These are phyloP conservation scores for Diorhabda sublineata DNA, from an alignment of 1,140 invertebrate genomes.

Conservation along the genomic window DNA sequence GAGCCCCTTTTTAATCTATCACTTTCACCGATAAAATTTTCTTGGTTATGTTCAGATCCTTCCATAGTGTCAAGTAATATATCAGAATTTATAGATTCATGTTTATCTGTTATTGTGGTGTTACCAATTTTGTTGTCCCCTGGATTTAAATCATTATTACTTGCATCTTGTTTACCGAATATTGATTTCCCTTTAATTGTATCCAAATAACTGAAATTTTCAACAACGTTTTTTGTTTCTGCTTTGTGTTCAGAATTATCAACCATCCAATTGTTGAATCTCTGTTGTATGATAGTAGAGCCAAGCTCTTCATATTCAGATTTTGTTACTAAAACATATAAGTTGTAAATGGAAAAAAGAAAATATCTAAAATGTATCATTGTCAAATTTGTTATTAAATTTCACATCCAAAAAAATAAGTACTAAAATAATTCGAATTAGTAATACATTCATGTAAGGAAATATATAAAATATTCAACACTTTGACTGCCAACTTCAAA, in stretches of 20 bases:
- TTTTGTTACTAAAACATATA: constrained; percentile 62
- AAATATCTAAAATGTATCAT: too few species aligned
- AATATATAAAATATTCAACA: too few species aligned
- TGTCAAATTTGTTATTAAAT: too few species aligned
- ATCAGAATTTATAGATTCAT: neutral
- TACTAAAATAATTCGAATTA: too few species aligned
- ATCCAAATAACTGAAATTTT: constrained; percentile 22
- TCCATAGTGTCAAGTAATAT: neutral
- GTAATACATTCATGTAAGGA: too few species aligned
- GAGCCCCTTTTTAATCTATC: neutral
- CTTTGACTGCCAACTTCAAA: too few species aligned
- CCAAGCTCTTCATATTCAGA: constrained; percentile 89
- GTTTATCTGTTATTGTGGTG: neutral
- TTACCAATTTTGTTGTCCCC: neutral
- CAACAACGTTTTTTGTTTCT: constrained; percentile 8
- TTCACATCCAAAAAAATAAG: too few species aligned
- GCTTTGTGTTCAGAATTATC: constrained; percentile 21
- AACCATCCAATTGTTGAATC: constrained; percentile 39
- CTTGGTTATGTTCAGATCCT: neutral
- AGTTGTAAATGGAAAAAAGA: too few species aligned
- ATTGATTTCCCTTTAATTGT: constrained; percentile 21
- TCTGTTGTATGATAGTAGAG: constrained; percentile 36
- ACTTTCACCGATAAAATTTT: constrained; percentile 6
- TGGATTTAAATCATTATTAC: neutral
- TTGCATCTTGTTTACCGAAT: constrained; percentile 27